Evolutionary conservation across 2,797 vertebrate genomes (phyloP).

Genomic region (Neopelma chrysocephalum): DNA sequence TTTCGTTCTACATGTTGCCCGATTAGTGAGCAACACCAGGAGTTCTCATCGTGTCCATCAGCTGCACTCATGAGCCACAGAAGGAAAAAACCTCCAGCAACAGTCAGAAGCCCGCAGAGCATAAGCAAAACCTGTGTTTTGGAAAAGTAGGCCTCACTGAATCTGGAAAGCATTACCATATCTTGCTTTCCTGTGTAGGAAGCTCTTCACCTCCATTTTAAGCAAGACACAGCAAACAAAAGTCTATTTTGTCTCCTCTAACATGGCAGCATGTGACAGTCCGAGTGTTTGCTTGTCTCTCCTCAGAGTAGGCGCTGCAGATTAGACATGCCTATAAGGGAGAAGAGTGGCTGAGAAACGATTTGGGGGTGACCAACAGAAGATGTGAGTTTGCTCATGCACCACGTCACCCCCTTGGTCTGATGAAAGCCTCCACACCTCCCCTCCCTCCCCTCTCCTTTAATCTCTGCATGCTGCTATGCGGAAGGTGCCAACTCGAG

Average conservation of each 20-base stretch:
- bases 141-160: not conserved
- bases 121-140: not conserved
- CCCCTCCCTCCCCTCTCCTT: slow-evolving; percentile 55
- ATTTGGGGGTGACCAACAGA: slow-evolving; percentile 60
- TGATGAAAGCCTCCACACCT: slow-evolving; percentile 58
- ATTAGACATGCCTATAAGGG: slow-evolving; percentile 26
- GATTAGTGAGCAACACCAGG: not conserved
- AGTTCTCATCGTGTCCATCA: not conserved
- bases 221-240: slow-evolving; percentile 62
- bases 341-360: slow-evolving; percentile 23
- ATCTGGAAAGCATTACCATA: slow-evolving; percentile 44
- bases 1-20: not conserved
- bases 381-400: slow-evolving; percentile 55
- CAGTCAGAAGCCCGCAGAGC: not conserved
- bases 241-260: slow-evolving; percentile 53
- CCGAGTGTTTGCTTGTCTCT: slow-evolving; percentile 45
- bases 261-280: slow-evolving; percentile 31
- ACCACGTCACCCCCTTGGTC: slow-evolving; percentile 42
- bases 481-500: slow-evolving; percentile 77
- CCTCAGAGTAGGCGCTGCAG: slow-evolving; percentile 26
- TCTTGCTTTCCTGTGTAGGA: slow-evolving; percentile 41
- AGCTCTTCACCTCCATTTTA: slow-evolving; percentile 74
- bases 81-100: not conserved
- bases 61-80: not conserved
- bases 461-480: slow-evolving; percentile 70